Base-by-base conservation (phyloP, 1,140 invertebrate genomes). In the Rhyacophila brunnea region DNA sequence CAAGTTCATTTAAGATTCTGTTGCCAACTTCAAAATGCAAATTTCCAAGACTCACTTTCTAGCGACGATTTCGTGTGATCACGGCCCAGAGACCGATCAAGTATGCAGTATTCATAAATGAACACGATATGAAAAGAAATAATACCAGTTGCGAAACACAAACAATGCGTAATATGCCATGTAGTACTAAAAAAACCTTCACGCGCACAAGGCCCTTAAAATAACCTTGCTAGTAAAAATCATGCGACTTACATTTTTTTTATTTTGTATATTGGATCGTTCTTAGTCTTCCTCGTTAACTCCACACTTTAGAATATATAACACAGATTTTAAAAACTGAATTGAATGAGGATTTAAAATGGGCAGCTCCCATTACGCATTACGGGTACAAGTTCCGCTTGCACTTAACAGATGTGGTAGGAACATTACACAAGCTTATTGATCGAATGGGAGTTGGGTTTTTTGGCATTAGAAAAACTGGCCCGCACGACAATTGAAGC, bases 41-140 rank as follows among this genome's bases (percentile, higher is more conserved):
- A 52, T 52, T 35, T 15, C 15, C 48, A 40, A 52, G 50, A 42
- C 20, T 52, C 50, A 52, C 35, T 52, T 52, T 52, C 50, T 52
- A 40, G 13, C 19, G 28, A 50, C 34, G 10, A 46, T 13, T 17
- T 48, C 20, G 11, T 32, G 2, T 10, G 13, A 49, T 47, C 18
- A 7, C 7, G 14, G 11, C 17, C 5, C 48, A 19, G 15, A 3
- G 6, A 36, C 13, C 3, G 11, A 3, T 6, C 13, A 34, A 14
- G 10, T 17, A 50, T 34, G 14, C 9, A 14, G 6, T 17, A 11
- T 10, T n/a, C 28, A 20, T 9, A 14, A 10, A 19, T 19, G n/a
- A 4, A 20, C 17, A 45, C 43, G 9, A 11, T 40, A 15, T 13
- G 38, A 40, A 40, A 13, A 40, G 15, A 40, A 15, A 40, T 13